Conservation (phyloP, 1,140 invertebrate genomes). For the Drosophila ananassae region DNA sequence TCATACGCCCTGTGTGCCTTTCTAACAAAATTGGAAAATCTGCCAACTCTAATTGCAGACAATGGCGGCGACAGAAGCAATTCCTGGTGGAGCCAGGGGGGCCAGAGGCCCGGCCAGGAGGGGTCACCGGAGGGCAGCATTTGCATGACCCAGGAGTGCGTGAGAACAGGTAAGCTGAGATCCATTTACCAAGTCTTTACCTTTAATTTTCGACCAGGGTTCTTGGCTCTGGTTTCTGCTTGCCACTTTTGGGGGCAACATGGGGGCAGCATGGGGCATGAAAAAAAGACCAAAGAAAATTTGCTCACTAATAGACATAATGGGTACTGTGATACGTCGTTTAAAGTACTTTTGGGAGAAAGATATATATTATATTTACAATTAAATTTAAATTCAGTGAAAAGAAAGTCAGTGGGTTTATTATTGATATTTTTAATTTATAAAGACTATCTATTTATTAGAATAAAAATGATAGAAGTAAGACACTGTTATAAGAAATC, state of each 20-base stretch:
- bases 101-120: conserved; percentile 5
- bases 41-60: conserved; percentile 59
- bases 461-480: too few relatives aligned
- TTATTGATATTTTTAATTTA: too few relatives aligned
- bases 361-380: too few relatives aligned
- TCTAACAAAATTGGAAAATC: conserved; percentile 12
- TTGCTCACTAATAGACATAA: too few relatives aligned
- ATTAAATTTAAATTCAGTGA: too few relatives aligned
- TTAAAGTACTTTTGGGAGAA: too few relatives aligned
- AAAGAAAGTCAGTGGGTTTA: too few relatives aligned
- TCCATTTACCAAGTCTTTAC: neutral
- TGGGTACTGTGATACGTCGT: too few relatives aligned
- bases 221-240: neutral
- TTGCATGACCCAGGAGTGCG: conserved; percentile 89
- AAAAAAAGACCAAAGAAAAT: too few relatives aligned
- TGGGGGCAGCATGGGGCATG: too few relatives aligned
- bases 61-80: conserved; percentile 36
- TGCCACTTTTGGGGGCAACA: neutral
- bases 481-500: too few relatives aligned
- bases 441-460: too few relatives aligned
- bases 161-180: conserved; percentile 87
- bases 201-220: neutral
- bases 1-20: conserved; percentile 21
- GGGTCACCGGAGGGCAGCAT: conserved; percentile 78
- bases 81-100: conserved; percentile 24